phyloP scores from a whole-genome alignment of 2,113 vertebrate genomes.

The Psammodynastes pulverulentus region DNA sequence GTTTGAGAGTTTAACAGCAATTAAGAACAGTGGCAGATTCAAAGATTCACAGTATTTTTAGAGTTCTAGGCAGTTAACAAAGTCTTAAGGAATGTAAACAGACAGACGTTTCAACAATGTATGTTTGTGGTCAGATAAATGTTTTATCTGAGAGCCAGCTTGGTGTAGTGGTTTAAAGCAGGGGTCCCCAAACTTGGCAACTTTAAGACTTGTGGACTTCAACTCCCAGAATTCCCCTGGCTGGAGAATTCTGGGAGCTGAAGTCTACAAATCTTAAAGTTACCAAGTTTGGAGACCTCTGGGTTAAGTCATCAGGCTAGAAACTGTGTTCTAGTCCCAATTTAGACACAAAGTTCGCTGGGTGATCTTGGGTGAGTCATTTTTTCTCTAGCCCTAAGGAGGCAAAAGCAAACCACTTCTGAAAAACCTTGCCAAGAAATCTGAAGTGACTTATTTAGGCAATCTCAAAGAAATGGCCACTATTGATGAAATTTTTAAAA shows the following conservation, averaged over 20 bases:
- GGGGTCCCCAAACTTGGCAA: no score
- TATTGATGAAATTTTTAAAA: no score
- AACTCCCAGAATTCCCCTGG: no score
- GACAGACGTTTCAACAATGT: neutral
- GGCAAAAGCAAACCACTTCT: neutral
- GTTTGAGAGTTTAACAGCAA: neutral
- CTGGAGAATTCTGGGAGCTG: no score
- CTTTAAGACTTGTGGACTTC: no score
- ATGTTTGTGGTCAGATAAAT: neutral
- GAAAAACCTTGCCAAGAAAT: neutral
- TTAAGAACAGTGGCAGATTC: neutral
- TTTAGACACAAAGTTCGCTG: neutral
- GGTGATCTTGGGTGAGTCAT: neutral
- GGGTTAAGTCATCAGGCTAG: neutral
- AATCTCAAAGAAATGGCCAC: no score
- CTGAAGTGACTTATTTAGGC: no score
- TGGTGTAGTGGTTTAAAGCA: no score
- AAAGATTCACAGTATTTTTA: neutral
- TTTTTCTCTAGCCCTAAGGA: neutral
- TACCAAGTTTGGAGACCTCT: no score
- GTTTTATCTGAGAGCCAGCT: neutral
- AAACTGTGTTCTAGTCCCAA: neutral
- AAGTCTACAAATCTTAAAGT: no score
- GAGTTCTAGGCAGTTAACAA: neutral
- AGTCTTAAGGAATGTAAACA: neutral